phyloP scores from a whole-genome alignment of 2,113 vertebrate genomes.

The Microtus montanus region DNA sequence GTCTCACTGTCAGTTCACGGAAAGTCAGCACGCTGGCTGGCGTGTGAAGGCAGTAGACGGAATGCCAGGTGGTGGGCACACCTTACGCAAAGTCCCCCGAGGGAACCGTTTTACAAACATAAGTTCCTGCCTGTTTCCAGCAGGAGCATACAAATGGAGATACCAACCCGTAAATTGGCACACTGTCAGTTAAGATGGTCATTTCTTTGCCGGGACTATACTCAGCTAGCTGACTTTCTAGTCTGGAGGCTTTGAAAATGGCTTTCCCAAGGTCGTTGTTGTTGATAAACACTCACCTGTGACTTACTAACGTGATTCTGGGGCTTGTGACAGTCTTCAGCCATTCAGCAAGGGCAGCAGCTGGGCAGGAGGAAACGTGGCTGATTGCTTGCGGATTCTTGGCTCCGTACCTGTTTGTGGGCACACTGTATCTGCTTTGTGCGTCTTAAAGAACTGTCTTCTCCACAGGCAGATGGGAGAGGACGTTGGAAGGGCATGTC shows the following conservation, averaged over 20 bases:
- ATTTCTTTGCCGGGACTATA: constrained; percentile 3
- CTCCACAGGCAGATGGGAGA: not conserved
- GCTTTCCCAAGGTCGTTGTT: constrained; percentile 34
- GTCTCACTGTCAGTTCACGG: not conserved
- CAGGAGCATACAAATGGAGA: not conserved
- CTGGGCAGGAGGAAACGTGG: constrained; percentile 36
- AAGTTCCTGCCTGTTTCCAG: not conserved
- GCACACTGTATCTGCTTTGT: not conserved
- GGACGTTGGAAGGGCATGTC: not conserved
- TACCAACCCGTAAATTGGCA: not conserved
- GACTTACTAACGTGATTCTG: not conserved
- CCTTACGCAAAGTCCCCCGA: not conserved
- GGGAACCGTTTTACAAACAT: not conserved
- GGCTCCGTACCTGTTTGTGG: not conserved
- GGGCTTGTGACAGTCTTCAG: constrained; percentile 17
- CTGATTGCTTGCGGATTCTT: constrained; percentile 50
- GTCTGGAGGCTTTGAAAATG: constrained; percentile 26
- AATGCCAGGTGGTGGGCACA: not conserved
- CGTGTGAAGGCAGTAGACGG: not conserved
- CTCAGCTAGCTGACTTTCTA: constrained; percentile 19
- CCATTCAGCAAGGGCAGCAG: not conserved
- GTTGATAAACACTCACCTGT: not conserved
- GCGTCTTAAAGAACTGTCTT: not conserved
- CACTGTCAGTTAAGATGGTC: constrained; percentile 30
- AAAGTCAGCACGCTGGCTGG: not conserved